Evolutionary conservation across 1,140 invertebrate species (phyloP), one percentile per base, ranked within the genome.

Genomic region (Latrodectus geometricus): DNA sequence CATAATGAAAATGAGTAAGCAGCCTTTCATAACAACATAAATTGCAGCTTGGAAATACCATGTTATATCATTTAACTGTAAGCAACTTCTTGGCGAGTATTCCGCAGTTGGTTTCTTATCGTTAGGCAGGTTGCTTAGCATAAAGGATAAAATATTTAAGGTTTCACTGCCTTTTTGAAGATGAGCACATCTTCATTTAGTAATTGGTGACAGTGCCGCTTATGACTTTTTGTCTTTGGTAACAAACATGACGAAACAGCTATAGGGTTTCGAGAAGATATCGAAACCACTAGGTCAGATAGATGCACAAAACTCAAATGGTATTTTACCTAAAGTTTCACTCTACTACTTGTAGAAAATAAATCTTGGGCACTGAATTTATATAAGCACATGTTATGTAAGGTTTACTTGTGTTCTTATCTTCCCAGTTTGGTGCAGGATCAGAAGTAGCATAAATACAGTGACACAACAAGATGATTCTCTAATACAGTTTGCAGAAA

Each of bases 261-360:
- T 61, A 61, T 14, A 11, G 2, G 54, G 54, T 17, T 61, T 61
- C 54, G 17, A 61, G 54, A 61, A 61, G 17, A 11, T 61, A 17
- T 61, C 35, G 54, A 61, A 61, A 17, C 54, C 8, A 21, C 52
- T 52, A 52, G 4, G 54, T 17, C 54, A 54, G 74, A 56, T 21
- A 23, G 35, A 76, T 21, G 74, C 74, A 48, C 52, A 76, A 76
- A 76, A 76, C 54, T 48, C 74, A 56, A 76, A 76, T 20, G 23
- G 74, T 76, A 23, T 15, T 61, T 74, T 73, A n/a, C 21, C 54
- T 61, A 76, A 23, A 20, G n/a, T 76, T 76, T 61, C 52, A 56
- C 50, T 61, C 74, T 76, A 21, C 77, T 79, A 79, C 35, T 79
- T 49, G 65, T 79, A 79, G 77, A 79, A 79, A 79, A 79, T 52